phyloP scores from a whole-genome alignment of 2,888 invertebrate genomes.

The Cataglyphis altisquamis region DNA sequence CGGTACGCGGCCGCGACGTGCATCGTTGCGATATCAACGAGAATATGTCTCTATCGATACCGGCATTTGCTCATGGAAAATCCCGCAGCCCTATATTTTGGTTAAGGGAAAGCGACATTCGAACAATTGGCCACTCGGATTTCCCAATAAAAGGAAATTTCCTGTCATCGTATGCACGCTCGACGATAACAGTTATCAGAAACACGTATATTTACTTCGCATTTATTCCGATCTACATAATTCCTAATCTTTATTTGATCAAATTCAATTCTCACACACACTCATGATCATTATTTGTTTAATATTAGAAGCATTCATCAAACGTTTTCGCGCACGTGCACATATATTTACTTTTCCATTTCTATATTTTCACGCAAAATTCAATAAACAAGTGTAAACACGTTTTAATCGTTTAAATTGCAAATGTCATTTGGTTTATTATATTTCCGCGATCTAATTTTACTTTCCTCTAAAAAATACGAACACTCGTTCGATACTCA shows the following conservation, averaged over 20 bases:
- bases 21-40: slow-evolving; percentile 45
- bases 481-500: neutral
- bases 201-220: neutral
- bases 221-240: neutral
- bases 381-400: neutral
- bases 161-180: slow-evolving; percentile 2
- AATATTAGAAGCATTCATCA: neutral
- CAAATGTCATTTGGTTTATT: neutral
- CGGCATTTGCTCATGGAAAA: slow-evolving; percentile 13
- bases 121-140: slow-evolving; percentile 28
- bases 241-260: neutral
- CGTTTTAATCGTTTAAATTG: neutral
- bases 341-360: neutral
- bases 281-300: neutral
- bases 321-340: neutral
- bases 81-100: slow-evolving; percentile 1
- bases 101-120: slow-evolving; percentile 33
- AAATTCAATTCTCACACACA: neutral
- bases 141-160: slow-evolving; percentile 9
- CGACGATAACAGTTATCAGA: neutral
- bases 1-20: slow-evolving; percentile 25
- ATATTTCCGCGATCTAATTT: too few relatives aligned
- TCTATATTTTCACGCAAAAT: neutral
- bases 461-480: neutral
- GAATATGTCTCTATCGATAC: slow-evolving; percentile 48